These are phyloP conservation scores for Crotalus tigris DNA, from an alignment of 2,113 vertebrate species.

Conservation along the genomic window DNA sequence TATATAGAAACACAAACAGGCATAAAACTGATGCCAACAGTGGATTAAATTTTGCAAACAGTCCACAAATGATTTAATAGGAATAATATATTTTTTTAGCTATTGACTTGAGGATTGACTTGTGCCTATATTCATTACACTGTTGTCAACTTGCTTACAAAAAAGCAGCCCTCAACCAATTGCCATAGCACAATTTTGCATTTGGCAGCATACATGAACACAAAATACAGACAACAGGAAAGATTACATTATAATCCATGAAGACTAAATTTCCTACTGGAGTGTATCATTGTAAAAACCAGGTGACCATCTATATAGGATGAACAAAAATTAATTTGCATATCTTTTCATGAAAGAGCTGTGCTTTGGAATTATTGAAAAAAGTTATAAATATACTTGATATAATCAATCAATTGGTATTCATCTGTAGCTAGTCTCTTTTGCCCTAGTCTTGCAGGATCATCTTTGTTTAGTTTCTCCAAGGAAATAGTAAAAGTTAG, in stretches of 20 bases:
- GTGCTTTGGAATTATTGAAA: background rate
- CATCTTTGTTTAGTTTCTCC: background rate
- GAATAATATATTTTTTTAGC: background rate
- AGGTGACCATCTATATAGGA: background rate
- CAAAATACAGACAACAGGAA: background rate
- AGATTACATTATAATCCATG: background rate
- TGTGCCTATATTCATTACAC: background rate
- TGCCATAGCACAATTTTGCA: background rate
- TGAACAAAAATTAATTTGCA: background rate
- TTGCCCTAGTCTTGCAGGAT: background rate
- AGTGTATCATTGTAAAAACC: background rate
- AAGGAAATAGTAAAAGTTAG: background rate
- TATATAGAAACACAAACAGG: background rate
- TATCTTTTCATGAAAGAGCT: background rate
- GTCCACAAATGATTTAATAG: background rate
- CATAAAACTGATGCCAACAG: background rate
- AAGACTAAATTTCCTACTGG: background rate
- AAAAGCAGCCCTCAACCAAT: background rate
- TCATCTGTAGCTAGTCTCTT: background rate
- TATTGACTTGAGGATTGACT: background rate
- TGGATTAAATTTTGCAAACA: background rate
- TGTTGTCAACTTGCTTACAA: background rate
- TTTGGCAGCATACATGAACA: background rate
- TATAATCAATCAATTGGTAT: background rate
- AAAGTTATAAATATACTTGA: background rate